Percentiles rank a stretch among this genome's conserved stretches.
phyloP scores from a whole-genome alignment of 2,797 vertebrate species.

The Sebastes taczanowskii region DNA sequence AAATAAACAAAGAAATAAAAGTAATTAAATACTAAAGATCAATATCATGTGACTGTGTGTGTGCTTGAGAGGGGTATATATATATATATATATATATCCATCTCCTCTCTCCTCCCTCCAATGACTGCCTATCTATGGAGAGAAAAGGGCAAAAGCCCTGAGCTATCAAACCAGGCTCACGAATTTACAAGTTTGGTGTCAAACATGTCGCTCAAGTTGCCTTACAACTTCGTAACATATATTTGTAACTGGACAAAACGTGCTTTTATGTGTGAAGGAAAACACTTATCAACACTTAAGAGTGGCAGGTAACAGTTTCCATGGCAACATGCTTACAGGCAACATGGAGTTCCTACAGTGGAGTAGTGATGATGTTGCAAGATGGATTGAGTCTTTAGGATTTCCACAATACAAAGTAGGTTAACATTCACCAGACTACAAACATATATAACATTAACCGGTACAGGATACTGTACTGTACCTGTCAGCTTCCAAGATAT shows the following conservation, averaged over 20 bases:
- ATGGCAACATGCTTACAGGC: slow-evolving; percentile 66
- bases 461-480: not conserved
- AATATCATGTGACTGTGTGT: too few relatives aligned
- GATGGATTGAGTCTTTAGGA: slow-evolving; percentile 86
- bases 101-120: too few relatives aligned
- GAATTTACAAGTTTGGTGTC: not conserved
- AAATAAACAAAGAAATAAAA: too few relatives aligned
- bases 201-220: fast-evolving
- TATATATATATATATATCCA: too few relatives aligned
- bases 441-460: not conserved
- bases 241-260: not conserved
- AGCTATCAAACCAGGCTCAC: too few relatives aligned
- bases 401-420: slow-evolving; percentile 89
- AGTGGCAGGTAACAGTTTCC: slow-evolving; percentile 71
- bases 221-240: not conserved
- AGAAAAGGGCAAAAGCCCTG: too few relatives aligned
- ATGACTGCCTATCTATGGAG: too few relatives aligned
- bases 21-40: too few relatives aligned
- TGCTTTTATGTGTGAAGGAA: not conserved
- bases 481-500: not conserved
- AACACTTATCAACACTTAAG: not conserved
- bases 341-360: slow-evolving; percentile 82
- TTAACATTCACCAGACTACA: not conserved
- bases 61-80: too few relatives aligned
- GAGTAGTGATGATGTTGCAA: slow-evolving; percentile 84